Evolutionary conservation across 2,113 vertebrate species (phyloP).

Genomic region (Amphiprion percula): DNA sequence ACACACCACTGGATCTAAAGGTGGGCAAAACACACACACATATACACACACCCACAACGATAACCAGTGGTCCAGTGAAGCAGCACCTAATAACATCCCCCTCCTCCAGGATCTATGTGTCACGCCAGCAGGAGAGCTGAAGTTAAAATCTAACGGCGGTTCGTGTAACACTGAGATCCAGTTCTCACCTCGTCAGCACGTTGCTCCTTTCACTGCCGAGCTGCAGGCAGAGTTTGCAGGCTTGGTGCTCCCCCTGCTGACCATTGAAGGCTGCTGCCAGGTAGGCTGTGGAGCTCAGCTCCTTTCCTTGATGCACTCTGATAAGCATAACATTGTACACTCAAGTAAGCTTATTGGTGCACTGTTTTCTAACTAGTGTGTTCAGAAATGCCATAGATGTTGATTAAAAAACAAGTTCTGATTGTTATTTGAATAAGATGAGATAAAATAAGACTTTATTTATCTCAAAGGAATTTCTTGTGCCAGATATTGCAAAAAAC

Average conservation of each 20-base stretch:
- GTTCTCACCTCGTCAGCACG: slow-evolving; percentile 82
- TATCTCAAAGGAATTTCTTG: too few relatives aligned
- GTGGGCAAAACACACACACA: slow-evolving; percentile 67
- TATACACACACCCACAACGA: neutral
- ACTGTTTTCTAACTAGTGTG: too few relatives aligned
- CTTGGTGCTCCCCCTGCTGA: slow-evolving; percentile 84
- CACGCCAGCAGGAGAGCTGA: slow-evolving; percentile 78
- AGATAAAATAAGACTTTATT: too few relatives aligned
- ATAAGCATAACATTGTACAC: too few relatives aligned
- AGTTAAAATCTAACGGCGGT: slow-evolving; percentile 80
- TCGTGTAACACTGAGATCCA: slow-evolving; percentile 84
- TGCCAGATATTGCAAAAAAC: too few relatives aligned
- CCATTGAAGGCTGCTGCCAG: slow-evolving; percentile 87
- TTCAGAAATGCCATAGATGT: too few relatives aligned
- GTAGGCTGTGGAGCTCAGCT: slow-evolving; percentile 11
- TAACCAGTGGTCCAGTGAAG: neutral
- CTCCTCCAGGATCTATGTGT: slow-evolving; percentile 72
- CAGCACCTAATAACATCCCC: neutral
- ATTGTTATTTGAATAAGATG: too few relatives aligned
- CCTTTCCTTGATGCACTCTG: too few relatives aligned
- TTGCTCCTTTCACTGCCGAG: slow-evolving; percentile 84
- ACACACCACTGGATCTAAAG: slow-evolving; percentile 82
- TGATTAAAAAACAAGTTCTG: too few relatives aligned
- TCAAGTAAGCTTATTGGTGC: too few relatives aligned
- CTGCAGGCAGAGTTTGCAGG: slow-evolving; percentile 85